phyloP scores from a whole-genome alignment of 2,888 invertebrate species.

The Hofmannophila pseudospretella region DNA sequence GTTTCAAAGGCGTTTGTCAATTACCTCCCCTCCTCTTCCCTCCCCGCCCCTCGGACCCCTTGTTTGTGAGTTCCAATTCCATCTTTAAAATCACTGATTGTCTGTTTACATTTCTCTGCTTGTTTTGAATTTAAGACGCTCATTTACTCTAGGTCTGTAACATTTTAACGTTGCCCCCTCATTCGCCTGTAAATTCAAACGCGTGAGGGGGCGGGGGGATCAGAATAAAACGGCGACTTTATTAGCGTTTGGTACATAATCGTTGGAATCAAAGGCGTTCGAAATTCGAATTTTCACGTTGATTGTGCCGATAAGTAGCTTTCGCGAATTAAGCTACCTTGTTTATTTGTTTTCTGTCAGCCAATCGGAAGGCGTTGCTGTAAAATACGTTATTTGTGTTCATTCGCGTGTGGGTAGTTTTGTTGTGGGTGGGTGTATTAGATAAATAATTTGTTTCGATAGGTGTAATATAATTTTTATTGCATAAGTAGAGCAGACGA shows the following conservation, averaged over 20 bases:
- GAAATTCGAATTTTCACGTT: slow-evolving; percentile 44
- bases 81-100: slow-evolving; percentile 73
- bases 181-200: slow-evolving; percentile 18
- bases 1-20: slow-evolving; percentile 54
- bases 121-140: slow-evolving; percentile 61
- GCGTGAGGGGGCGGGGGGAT: slow-evolving; percentile 22
- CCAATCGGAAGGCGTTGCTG: slow-evolving; percentile 10
- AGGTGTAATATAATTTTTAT: too few species aligned
- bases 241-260: slow-evolving; percentile 58
- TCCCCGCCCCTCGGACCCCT: slow-evolving; percentile 16
- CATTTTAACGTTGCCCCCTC: slow-evolving; percentile 21
- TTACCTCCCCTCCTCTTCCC: slow-evolving; percentile 33
- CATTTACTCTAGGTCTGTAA: slow-evolving; percentile 41
- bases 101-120: slow-evolving; percentile 71
- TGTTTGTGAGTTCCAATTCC: slow-evolving; percentile 50
- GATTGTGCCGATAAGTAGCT: slow-evolving; percentile 54
- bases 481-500: too few species aligned
- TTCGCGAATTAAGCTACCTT: slow-evolving; percentile 45
- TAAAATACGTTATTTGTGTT: slow-evolving; percentile 4
- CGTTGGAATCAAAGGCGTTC: slow-evolving; percentile 57
- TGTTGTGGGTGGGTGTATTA: neutral
- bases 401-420: slow-evolving; percentile 2
- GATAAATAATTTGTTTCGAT: too few species aligned
- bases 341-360: slow-evolving; percentile 39
- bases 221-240: slow-evolving; percentile 49